These are phyloP conservation scores for rabbit (Oryctolagus cuniculus) DNA, from an alignment of 2,113 vertebrate genomes.

Conservation along the genomic window DNA sequence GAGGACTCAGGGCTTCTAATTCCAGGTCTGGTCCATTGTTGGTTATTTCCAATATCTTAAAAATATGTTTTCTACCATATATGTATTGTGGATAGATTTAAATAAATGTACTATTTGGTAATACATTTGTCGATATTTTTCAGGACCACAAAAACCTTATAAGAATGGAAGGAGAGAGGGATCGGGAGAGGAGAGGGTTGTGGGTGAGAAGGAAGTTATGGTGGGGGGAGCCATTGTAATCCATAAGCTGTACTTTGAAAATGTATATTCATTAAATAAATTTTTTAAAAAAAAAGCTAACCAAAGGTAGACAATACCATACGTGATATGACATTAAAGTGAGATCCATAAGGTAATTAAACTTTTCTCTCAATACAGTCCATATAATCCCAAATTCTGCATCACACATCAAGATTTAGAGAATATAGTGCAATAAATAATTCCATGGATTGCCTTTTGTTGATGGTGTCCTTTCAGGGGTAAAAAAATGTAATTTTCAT, in stretches of 20 bases:
- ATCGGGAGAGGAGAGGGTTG: too few species aligned
- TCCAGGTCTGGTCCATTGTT: background rate
- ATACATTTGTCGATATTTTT: conserved; percentile 9
- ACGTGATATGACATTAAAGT: conserved; percentile 24
- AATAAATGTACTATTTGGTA: conserved; percentile 38
- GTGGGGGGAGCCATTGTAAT: too few species aligned
- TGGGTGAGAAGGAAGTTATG: too few species aligned
- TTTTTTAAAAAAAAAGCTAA: background rate
- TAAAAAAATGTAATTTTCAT: background rate
- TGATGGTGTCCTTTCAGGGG: background rate
- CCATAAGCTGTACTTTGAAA: too few species aligned
- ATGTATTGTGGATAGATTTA: background rate
- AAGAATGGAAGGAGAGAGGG: background rate
- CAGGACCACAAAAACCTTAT: conserved; percentile 56
- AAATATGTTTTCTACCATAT: background rate
- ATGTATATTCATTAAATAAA: too few species aligned
- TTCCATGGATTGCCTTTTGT: background rate
- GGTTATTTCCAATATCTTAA: conserved; percentile 1
- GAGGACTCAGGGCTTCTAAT: background rate
- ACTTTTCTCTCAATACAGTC: conserved; percentile 43
- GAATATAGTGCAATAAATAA: background rate
- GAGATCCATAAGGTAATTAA: conserved; percentile 57
- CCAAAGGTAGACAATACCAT: background rate
- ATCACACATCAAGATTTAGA: background rate
- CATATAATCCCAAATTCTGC: conserved; percentile 27